These are phyloP conservation scores for Heliconius eleuchia DNA, from an alignment of 1,140 invertebrate species.

Conservation along the genomic window DNA sequence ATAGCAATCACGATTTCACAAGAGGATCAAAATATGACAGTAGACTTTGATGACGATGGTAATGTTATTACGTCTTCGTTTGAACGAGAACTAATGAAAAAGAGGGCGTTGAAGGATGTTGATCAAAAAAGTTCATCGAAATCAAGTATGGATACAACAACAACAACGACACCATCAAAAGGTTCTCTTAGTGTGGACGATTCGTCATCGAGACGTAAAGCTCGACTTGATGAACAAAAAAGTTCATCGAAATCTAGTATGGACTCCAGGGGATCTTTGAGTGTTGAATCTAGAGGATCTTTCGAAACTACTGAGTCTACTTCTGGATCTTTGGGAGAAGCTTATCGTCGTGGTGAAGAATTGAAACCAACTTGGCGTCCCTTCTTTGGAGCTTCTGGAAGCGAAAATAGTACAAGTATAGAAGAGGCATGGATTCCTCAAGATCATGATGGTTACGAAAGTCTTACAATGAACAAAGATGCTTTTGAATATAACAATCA, in stretches of 20 bases:
- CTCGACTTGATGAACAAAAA: constrained; percentile 78
- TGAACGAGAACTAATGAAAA: constrained; percentile 71
- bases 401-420: constrained; percentile 87
- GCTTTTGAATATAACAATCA: constrained; percentile 76
- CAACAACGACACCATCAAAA: constrained; percentile 75
- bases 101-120: constrained; percentile 69
- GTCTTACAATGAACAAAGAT: constrained; percentile 74
- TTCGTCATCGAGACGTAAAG: constrained; percentile 74
- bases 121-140: constrained; percentile 80
- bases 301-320: constrained; percentile 88
- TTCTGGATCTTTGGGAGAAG: constrained; percentile 86
- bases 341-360: constrained; percentile 85
- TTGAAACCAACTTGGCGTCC: constrained; percentile 89
- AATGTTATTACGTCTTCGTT: constrained; percentile 75
- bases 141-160: constrained; percentile 76
- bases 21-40: constrained; percentile 79
- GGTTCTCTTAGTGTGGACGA: constrained; percentile 79
- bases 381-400: constrained; percentile 90
- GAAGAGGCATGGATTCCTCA: constrained; percentile 90
- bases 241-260: constrained; percentile 84
- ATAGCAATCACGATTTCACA: constrained; percentile 80
- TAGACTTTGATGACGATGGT: constrained; percentile 77
- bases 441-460: constrained; percentile 86
- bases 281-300: constrained; percentile 85
- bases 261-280: constrained; percentile 83